A percentile compares a stretch with the other conserved stretches of the same genome.
phyloP scores from a whole-genome alignment of 2,797 vertebrate species.

The Cetoscarus ocellatus region DNA sequence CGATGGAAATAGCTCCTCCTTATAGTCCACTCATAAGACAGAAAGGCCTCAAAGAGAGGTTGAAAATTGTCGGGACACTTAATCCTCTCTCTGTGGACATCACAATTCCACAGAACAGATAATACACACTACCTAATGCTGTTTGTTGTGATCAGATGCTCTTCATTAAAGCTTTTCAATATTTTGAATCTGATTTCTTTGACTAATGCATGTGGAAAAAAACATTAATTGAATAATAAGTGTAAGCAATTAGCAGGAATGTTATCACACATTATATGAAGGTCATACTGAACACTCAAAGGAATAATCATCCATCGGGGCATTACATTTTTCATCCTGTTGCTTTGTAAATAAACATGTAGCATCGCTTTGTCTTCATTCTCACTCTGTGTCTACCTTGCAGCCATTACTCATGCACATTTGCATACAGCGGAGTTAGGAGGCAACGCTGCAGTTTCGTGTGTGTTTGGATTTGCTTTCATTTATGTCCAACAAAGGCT shows the following conservation, averaged over 20 bases:
- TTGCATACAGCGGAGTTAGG: constrained; percentile 53
- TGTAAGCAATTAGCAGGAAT: constrained; percentile 37
- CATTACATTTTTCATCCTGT: constrained; percentile 25
- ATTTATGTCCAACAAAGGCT: constrained; percentile 69
- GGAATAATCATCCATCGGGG: constrained; percentile 19
- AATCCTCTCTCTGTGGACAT: neutral
- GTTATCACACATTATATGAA: constrained; percentile 35
- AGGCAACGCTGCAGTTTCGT: constrained; percentile 14
- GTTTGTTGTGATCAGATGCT: constrained; percentile 3
- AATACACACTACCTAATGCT: neutral
- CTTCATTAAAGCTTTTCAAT: constrained; percentile 13
- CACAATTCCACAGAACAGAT: constrained; percentile 1
- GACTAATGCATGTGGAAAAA: neutral
- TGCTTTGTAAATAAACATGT: constrained; percentile 53
- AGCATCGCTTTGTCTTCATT: constrained; percentile 49
- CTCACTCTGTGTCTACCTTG: constrained; percentile 31
- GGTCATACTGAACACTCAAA: constrained; percentile 41
- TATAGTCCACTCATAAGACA: no score
- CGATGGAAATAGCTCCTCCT: no score
- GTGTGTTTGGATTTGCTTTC: constrained; percentile 33
- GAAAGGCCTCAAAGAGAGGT: neutral
- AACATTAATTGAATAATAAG: constrained; percentile 30
- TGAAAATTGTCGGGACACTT: constrained; percentile 22
- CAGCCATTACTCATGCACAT: constrained; percentile 51
- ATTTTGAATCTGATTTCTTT: constrained; percentile 4